Percentiles rank a stretch among this genome's conserved stretches.
Conservation (phyloP, 2,888 invertebrate genomes). For the Zonitis immaculata region DNA sequence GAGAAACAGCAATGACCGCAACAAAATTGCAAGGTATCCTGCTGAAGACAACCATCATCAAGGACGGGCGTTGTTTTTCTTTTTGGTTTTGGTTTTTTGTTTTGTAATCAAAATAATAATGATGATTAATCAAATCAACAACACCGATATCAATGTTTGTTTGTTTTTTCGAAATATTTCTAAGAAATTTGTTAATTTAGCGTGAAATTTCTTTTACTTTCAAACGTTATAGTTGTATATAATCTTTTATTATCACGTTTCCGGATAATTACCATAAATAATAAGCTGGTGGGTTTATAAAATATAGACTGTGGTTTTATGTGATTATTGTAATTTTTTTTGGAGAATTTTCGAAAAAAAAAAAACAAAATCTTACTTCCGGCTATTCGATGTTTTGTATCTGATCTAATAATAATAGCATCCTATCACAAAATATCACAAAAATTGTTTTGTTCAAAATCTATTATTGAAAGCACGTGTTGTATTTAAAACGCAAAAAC, state of each 20-base stretch:
- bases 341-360: neutral
- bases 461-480: neutral
- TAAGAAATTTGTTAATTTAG: neutral
- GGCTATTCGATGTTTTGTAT: neutral
- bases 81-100: no score
- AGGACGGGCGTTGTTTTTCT: constrained; percentile 1
- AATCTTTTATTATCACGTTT: neutral
- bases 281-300: no score
- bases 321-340: neutral
- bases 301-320: neutral
- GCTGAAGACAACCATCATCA: neutral
- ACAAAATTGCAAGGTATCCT: neutral
- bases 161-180: no score
- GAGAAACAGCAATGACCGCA: neutral
- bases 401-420: neutral
- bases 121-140: neutral
- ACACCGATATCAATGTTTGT: neutral
- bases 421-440: neutral
- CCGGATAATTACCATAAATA: neutral
- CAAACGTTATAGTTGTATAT: no score
- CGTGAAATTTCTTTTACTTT: neutral
- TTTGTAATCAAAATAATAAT: neutral
- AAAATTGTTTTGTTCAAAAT: neutral
- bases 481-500: neutral
- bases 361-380: neutral